Evolutionary conservation across 37 sponge, comb jelly and placozoan genomes (phyloP), one percentile per base, ranked within the genome.

Genomic region (Cliona cf. orientalis): DNA sequence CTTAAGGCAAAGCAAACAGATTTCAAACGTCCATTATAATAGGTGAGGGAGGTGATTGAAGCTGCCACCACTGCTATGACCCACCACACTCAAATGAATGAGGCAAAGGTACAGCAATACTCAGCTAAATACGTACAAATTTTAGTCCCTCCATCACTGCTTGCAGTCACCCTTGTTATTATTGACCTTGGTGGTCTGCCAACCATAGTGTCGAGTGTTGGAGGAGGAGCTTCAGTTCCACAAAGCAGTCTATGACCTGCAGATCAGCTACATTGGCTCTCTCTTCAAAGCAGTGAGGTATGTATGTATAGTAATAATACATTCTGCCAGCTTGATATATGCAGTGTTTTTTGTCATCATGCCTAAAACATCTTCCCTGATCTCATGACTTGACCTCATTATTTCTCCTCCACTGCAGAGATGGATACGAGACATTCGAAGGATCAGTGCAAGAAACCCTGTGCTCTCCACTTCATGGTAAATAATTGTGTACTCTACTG

Each of bases 251-350:
- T 79, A 80, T 43, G 25, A 68, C 25, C 59, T 81, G 6, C 82
- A 87, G 75, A 46, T 68, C 0, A 72, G 70, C 61, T 75, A 87
- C 41, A 49, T 81, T 22, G 43, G 56, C 0, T 38, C 60, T 34
- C 75, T 87, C 17, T 87, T 81, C 33, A 29, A 68, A 17, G 74
- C 82, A 21, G 46, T 87, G 46, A 75, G 81, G 88, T 87, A 42
- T n/a, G n/a, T n/a, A n/a, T n/a, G n/a, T n/a, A n/a, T n/a, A n/a
- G n/a, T n/a, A n/a, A n/a, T n/a, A n/a, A n/a, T n/a, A n/a, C n/a
- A n/a, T n/a, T n/a, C n/a, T n/a, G n/a, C n/a, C n/a, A n/a, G n/a
- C n/a, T n/a, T n/a, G 55, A 19, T 49, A 49, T 49, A 19, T 19
- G 55, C 55, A 49, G 55, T 49, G 55, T 11, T 19, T 49, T 49